phyloP scores from a whole-genome alignment of 2,113 vertebrate genomes.

The Columbina picui region DNA sequence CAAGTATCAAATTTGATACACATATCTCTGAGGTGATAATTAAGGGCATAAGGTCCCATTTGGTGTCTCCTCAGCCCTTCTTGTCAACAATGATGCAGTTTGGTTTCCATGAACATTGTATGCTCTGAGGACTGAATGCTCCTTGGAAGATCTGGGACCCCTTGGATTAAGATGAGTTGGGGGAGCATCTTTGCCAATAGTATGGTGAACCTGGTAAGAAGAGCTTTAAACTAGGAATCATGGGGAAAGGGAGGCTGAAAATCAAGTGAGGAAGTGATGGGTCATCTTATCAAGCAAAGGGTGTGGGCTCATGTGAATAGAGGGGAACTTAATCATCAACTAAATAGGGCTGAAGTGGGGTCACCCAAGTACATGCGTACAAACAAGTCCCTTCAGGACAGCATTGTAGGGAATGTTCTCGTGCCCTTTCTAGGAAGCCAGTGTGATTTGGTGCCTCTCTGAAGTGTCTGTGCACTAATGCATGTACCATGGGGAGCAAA shows the following conservation, averaged over 20 bases:
- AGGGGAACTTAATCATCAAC: background rate
- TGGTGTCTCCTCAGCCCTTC: background rate
- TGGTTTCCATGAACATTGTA: background rate
- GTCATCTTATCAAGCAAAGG: background rate
- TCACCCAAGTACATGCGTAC: background rate
- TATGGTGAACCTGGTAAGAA: background rate
- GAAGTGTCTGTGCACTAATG: too few species aligned
- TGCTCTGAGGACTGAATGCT: background rate
- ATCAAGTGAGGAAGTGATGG: background rate
- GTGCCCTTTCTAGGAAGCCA: background rate
- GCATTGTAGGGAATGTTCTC: background rate
- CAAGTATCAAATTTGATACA: background rate
- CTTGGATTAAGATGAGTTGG: too few species aligned
- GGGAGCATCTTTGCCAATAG: background rate
- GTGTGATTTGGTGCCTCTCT: background rate
- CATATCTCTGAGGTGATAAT: background rate
- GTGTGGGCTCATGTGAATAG: background rate
- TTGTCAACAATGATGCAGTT: fast-evolving
- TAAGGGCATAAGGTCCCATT: background rate
- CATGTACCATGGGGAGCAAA: too few species aligned
- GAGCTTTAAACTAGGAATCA: background rate
- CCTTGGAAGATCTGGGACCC: background rate
- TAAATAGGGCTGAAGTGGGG: background rate
- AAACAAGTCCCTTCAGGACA: background rate
- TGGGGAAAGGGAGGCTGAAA: background rate